Base-by-base conservation (phyloP, 2,888 invertebrate species). In the Thymelicus acteon region DNA sequence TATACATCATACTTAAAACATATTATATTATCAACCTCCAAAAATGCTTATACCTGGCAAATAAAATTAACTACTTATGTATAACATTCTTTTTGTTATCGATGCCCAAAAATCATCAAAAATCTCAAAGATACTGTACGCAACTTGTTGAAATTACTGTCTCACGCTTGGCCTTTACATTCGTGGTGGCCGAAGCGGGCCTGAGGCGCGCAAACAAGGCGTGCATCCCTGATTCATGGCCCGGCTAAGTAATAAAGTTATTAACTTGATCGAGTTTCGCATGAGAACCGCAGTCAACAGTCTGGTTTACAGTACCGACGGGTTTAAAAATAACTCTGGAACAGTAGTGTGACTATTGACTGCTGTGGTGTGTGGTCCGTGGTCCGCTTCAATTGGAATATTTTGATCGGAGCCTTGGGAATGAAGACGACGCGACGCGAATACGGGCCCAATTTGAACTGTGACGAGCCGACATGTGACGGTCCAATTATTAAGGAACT, bases 231-330 rank as follows among this genome's bases (percentile, higher is more conserved):
- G 82, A 82, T 79, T 84, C 80, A 83, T 80, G 77, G 72, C 63
- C 68, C 73, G 70, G 75, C 79, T 57, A 39, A 62, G 75, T 79
- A 78, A 83, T 84, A 81, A 80, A 83, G 82, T 80, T 82, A 82
- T 82, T 82, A 80, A 74, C 76, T 74, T 73, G 74, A 70, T 77
- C 77, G 73, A 71, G 76, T 77, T 77, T 81, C 77, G 80, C 80
- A 76, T 80, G 79, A 75, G 80, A 82, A 79, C 76, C 68, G 73
- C 68, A 39, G 24, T 69, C 69, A 63, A 6, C 69, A 52, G 52
- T 63, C 62, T 64, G 64, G 61, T 64, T 64, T 64, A 52, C 40
- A 64, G 64, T 39, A 6, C 58, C 58, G 24, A 24, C 40, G 5
- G 57, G 64, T 64, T 64, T 70, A 70, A 52, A 70, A 64, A 70